Evolutionary conservation across 2,888 invertebrate genomes (phyloP), one percentile per base, ranked within the genome.

Genomic region (Octonoba sinensis): DNA sequence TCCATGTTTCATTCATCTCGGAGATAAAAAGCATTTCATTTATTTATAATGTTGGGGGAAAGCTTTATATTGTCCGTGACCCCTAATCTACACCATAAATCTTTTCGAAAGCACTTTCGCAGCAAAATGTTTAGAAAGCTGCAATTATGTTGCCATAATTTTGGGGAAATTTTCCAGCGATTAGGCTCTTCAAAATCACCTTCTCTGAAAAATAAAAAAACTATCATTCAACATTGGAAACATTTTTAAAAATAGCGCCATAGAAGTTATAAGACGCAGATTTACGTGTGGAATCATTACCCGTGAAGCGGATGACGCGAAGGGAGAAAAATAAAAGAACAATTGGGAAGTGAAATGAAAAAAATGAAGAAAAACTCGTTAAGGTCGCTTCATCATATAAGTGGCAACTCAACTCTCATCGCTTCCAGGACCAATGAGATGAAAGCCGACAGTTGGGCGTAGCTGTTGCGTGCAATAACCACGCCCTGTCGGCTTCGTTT

Each of bases 401-500:
- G 72, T 66, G 60, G 51, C 60, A 49, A 66, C 57, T 73, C 56
- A 20, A 69, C 79, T 79, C 73, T 79, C 79, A 79, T 69, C 73
- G 79, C 67, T 54, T 69, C 46, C 54, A 69, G 54, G 73, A 62
- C 79, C 79, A 79, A 79, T 79, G 47, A 69, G 73, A 73, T 73
- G 56, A 56, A 72, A 78, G 78, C 78, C 78, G 78, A 78, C 78
- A 78, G 59, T 67, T 73, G 79, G 79, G 79, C 79, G 79, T 79
- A 44, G 18, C 56, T 57, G 73, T 27, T 79, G 73, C 79, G 79
- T 79, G 79, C 79, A 62, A 60, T 73, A 69, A 67, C 79, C 67
- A 79, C 79, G 79, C 79, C 79, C 62, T 67, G 73, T 73, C 79
- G 79, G 73, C 73, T 78, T 78, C 72, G 72, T 67, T 78, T 72